Evolutionary conservation across 1,140 invertebrate species (phyloP).

Genomic region (Parapsyche elsis): DNA sequence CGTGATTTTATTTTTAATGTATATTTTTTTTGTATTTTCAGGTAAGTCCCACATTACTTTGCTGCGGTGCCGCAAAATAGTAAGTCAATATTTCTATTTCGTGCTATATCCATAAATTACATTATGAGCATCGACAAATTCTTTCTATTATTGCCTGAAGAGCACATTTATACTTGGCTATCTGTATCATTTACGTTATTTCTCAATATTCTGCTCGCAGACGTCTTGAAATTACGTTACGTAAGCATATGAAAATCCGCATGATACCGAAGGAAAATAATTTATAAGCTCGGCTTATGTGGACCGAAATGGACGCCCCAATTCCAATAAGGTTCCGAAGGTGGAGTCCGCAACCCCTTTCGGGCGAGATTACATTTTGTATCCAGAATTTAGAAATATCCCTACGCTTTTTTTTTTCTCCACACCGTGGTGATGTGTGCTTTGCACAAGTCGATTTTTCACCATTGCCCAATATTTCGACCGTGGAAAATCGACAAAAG

Average conservation of each 20-base stretch:
- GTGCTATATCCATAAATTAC: not conserved
- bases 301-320: conserved; percentile 43
- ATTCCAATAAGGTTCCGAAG: conserved; percentile 53
- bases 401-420: not conserved
- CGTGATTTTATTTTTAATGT: not conserved
- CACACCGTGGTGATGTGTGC: not conserved
- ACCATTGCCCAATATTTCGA: not conserved
- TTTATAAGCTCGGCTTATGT: conserved; percentile 45
- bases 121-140: not conserved
- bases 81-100: not conserved
- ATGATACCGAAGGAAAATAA: conserved; percentile 34
- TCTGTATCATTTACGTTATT: conserved; percentile 30
- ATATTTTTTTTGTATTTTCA: not conserved
- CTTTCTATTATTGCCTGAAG: not conserved
- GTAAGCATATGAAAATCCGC: conserved; percentile 35
- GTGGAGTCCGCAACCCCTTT: conserved; percentile 43
- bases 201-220: not conserved
- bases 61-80: not conserved
- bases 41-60: not conserved
- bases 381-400: conserved; percentile 28
- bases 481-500: conserved; percentile 16
- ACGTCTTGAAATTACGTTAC: conserved; percentile 34
- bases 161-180: not conserved
- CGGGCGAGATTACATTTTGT: conserved; percentile 48
- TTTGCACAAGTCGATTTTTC: not conserved